phyloP scores from a whole-genome alignment of 2,113 vertebrate species.

The Gnathonemus echidnorhynchus region DNA sequence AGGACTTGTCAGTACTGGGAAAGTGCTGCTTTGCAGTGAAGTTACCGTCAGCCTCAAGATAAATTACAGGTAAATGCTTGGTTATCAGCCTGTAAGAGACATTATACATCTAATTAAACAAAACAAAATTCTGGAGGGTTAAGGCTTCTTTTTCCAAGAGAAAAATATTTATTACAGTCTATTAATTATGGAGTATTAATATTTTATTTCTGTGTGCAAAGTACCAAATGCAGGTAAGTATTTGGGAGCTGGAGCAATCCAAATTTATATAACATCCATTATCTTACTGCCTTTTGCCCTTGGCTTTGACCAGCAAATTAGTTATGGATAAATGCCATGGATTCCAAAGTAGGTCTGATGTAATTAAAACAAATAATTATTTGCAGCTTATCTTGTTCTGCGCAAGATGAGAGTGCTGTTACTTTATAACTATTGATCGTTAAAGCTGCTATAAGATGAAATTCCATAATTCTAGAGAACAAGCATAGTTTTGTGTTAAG shows the following conservation, averaged over 20 bases:
- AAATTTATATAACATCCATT: neutral
- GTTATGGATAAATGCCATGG: neutral
- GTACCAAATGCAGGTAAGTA: neutral
- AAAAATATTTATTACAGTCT: neutral
- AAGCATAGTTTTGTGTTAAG: neutral
- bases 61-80: constrained; percentile 57
- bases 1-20: constrained; percentile 77
- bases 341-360: neutral
- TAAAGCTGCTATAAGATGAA: neutral
- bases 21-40: constrained; percentile 76
- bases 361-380: neutral
- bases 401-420: neutral
- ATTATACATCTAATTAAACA: neutral
- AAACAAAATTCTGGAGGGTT: neutral
- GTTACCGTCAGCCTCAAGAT: constrained; percentile 75
- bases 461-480: neutral
- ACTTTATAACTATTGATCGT: neutral
- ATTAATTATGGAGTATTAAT: neutral
- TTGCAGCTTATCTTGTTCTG: neutral
- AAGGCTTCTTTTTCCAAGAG: neutral
- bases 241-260: neutral
- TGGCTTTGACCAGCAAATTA: neutral
- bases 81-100: neutral
- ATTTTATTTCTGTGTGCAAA: neutral
- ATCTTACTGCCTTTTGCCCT: neutral